phyloP scores from a whole-genome alignment of 2,113 vertebrate species.

The Oncorhynchus mykiss region DNA sequence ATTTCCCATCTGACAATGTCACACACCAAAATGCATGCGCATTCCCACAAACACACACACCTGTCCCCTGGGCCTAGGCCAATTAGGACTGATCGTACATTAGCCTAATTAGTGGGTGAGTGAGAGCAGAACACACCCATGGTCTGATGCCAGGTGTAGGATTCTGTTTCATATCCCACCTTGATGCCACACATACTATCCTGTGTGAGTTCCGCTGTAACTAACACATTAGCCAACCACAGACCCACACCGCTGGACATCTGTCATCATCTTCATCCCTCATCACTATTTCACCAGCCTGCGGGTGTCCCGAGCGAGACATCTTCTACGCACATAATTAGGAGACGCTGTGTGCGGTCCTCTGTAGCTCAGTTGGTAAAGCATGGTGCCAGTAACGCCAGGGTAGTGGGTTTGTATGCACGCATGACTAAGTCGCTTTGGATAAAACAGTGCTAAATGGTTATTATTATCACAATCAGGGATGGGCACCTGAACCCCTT shows the following conservation, averaged over 20 bases:
- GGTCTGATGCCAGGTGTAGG: conserved; percentile 34
- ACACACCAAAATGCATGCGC: conserved; percentile 12
- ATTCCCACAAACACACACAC: background rate
- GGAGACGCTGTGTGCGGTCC: background rate
- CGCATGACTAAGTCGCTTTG: too few species aligned
- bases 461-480: too few species aligned
- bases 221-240: too few species aligned
- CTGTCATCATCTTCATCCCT: conserved; percentile 52
- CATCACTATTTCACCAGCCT: conserved; percentile 56
- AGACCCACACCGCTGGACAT: conserved; percentile 36
- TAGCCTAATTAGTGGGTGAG: conserved; percentile 69
- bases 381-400: too few species aligned
- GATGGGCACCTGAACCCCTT: too few species aligned
- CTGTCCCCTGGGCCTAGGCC: conserved; percentile 10
- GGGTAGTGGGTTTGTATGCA: too few species aligned
- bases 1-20: conserved; percentile 56
- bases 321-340: conserved; percentile 42
- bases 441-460: too few species aligned
- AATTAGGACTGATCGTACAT: conserved; percentile 63
- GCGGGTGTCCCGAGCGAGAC: conserved; percentile 19
- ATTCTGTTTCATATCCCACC: conserved; percentile 53
- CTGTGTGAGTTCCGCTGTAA: too few species aligned
- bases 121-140: conserved; percentile 31
- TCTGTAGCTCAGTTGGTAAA: too few species aligned
- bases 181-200: background rate